phyloP scores from a whole-genome alignment of 1,140 invertebrate species.

The Stratiolaelaps scimitus region DNA sequence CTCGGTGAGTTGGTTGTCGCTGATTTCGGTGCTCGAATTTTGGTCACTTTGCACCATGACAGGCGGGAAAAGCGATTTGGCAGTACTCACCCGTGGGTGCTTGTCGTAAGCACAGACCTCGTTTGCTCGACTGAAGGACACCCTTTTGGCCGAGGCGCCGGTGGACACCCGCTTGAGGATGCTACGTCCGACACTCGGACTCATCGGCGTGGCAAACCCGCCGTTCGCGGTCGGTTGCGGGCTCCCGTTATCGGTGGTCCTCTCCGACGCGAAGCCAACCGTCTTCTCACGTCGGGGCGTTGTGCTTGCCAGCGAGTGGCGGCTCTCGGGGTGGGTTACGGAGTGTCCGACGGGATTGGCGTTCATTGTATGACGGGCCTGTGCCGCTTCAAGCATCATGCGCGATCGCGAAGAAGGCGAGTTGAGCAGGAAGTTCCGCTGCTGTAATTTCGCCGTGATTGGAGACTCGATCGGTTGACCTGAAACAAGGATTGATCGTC shows the following conservation, averaged over 20 bases:
- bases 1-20: no score
- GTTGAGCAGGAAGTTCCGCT: not conserved
- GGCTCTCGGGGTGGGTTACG: not conserved
- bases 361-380: not conserved
- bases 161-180: slow-evolving; percentile 21
- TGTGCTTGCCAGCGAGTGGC: not conserved
- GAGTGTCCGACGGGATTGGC: no score
- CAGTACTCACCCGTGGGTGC: not conserved
- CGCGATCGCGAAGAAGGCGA: slow-evolving; percentile 18
- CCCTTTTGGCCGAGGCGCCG: slow-evolving; percentile 16
- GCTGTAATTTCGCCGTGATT: not conserved
- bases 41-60: slow-evolving; percentile 1
- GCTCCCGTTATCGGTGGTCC: not conserved
- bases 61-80: slow-evolving; percentile 17
- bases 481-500: not conserved
- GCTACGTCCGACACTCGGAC: not conserved
- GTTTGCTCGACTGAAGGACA: slow-evolving; percentile 9
- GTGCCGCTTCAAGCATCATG: slow-evolving; percentile 21
- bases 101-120: slow-evolving; percentile 16
- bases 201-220: not conserved
- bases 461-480: slow-evolving; percentile 23
- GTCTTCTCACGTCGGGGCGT: not conserved
- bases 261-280: not conserved
- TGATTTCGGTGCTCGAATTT: no score
- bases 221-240: not conserved